These are phyloP conservation scores for Ridgeia piscesae DNA, from an alignment of 1,140 invertebrate genomes.

Conservation along the genomic window DNA sequence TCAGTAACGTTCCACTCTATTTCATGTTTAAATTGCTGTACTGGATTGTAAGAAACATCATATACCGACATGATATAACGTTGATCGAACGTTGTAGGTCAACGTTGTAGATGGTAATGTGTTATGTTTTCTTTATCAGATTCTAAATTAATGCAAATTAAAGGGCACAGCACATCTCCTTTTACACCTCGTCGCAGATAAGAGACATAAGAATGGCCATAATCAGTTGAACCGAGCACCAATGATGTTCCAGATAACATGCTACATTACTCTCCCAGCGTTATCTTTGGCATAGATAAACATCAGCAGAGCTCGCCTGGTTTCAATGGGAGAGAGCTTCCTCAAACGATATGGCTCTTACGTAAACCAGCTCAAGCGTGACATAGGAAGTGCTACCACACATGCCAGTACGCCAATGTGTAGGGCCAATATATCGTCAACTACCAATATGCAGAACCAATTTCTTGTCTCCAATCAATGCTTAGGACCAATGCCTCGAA, in stretches of 20 bases:
- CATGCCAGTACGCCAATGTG: too few species aligned
- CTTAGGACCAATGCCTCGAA: too few species aligned
- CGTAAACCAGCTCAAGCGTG: neutral
- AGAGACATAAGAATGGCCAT: neutral
- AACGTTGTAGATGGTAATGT: neutral
- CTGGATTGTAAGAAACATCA: too few species aligned
- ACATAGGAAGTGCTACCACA: too few species aligned
- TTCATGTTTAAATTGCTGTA: too few species aligned
- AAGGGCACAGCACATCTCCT: neutral
- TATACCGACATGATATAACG: too few species aligned
- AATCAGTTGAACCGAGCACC: neutral
- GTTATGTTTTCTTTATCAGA: neutral
- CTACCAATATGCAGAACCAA: too few species aligned
- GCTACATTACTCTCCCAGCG: neutral
- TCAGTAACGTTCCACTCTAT: too few species aligned
- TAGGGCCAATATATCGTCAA: too few species aligned
- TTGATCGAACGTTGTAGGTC: too few species aligned
- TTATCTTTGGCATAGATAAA: neutral
- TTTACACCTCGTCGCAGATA: neutral
- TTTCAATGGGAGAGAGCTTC: neutral
- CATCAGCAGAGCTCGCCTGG: neutral
- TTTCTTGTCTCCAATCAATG: too few species aligned
- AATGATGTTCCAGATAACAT: neutral
- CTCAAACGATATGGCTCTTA: neutral
- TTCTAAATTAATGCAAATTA: neutral